Conservation (phyloP, 2,797 vertebrate genomes). For the Tarsius wallacei region DNA sequence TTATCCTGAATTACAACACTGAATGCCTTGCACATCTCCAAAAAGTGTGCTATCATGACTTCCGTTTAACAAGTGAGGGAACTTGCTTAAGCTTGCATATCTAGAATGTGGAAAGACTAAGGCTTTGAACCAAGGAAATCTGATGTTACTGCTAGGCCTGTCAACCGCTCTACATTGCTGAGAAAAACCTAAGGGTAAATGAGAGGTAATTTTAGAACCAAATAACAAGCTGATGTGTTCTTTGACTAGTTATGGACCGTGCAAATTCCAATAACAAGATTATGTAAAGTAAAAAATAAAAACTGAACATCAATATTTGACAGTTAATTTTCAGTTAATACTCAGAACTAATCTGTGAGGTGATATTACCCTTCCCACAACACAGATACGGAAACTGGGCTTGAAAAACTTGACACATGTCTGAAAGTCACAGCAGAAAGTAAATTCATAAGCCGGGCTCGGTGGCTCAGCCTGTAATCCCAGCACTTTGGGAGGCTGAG, state of each 20-base stretch:
- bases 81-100: neutral
- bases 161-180: neutral
- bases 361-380: neutral
- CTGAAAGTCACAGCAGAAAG: neutral
- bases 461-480: too few relatives aligned
- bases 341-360: neutral
- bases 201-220: neutral
- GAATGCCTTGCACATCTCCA: neutral
- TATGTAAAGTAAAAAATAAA: neutral
- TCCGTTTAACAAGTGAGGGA: neutral
- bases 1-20: neutral
- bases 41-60: neutral
- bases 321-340: neutral
- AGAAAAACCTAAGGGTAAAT: neutral
- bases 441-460: neutral
- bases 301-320: neutral
- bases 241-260: neutral
- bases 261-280: slow-evolving; percentile 18
- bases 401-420: neutral
- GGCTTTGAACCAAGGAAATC: neutral
- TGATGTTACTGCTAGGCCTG: neutral
- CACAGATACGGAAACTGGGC: neutral
- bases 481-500: too few relatives aligned
- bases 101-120: neutral
- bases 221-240: slow-evolving; percentile 7